Conservation (phyloP, 2,113 vertebrate genomes). For the Lamprologus sp. region DNA sequence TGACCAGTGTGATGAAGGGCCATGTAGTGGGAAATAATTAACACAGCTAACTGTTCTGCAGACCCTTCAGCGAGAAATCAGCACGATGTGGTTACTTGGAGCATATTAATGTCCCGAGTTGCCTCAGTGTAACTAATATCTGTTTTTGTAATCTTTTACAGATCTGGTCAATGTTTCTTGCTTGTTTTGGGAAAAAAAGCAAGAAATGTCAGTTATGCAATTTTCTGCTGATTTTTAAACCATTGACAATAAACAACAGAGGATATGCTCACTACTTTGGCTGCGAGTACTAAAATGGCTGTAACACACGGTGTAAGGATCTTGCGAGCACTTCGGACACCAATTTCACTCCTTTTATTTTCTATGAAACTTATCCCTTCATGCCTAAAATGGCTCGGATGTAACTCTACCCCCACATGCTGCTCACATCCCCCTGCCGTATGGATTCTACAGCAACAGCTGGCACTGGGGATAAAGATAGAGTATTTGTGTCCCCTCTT, state of each 20-base stretch:
- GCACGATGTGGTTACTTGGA: neutral
- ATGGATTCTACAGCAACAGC: conserved; percentile 70
- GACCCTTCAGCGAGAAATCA: neutral
- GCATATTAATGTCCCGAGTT: neutral
- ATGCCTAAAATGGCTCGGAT: neutral
- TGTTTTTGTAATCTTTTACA: neutral
- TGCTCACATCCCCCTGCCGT: conserved; percentile 61
- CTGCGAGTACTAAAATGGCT: neutral
- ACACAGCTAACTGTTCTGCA: conserved; percentile 26
- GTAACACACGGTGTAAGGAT: neutral
- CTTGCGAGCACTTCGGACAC: neutral
- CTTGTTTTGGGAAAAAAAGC: conserved; percentile 1
- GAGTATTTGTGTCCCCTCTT: neutral
- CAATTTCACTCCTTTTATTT: neutral
- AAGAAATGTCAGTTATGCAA: neutral
- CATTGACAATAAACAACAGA: conserved; percentile 19
- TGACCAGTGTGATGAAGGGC: conserved; percentile 36
- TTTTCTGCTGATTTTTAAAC: conserved; percentile 8
- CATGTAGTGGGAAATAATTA: conserved; percentile 47
- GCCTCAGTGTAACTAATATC: neutral
- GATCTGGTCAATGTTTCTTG: neutral
- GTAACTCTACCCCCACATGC: conserved; percentile 47
- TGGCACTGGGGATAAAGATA: conserved; percentile 44
- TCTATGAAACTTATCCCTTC: conserved; percentile 50
- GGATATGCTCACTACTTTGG: conserved; percentile 9